Evolutionary conservation across 2,888 invertebrate species (phyloP), one percentile per base, ranked within the genome.

Genomic region (Merodon equestris): DNA sequence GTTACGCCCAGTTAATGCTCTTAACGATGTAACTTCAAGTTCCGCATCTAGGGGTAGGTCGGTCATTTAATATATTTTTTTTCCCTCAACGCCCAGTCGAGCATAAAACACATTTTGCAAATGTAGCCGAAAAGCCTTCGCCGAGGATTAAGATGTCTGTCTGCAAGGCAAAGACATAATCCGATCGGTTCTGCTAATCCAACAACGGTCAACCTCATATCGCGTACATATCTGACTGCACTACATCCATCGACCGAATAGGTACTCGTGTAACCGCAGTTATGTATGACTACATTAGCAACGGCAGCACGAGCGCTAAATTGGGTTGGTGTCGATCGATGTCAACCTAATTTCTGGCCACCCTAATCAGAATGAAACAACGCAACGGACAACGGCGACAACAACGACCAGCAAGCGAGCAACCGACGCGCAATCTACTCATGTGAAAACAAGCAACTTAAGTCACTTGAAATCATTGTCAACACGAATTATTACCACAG

Each of bases 271-370:
- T 48, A 67, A 63, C 71, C 61, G 53, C 64, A 76, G 18, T 18
- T 27, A 40, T n/a, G n/a, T n/a, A 40, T 10, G 10, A 40, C 40
- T 42, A 45, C 45, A 14, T 47, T 48, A 38, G 9, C 50, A 27
- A 15, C 61, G 15, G 36, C 66, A 68, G 79, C 79, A 79, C 79
- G 79, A 79, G 79, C 64, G 40, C 38, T 63, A 68, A 63, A 68
- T 66, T 64, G 63, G 79, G 68, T 74, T 74, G 79, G 79, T 74
- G 79, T 79, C 79, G 74, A 74, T 64, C 75, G 61, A 71, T 75
- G 75, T 81, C 81, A 81, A 75, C 81, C 75, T 75, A 81, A 81
- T 75, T 81, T 81, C 81, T 75, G 58, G 75, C 64, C 74, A 81
- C 81, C 81, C 75, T 66, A 75, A 75, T 81, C 81, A 73, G 68